Base-by-base conservation (phyloP, 2,113 vertebrate genomes). In the Oncorhynchus kisutch region DNA sequence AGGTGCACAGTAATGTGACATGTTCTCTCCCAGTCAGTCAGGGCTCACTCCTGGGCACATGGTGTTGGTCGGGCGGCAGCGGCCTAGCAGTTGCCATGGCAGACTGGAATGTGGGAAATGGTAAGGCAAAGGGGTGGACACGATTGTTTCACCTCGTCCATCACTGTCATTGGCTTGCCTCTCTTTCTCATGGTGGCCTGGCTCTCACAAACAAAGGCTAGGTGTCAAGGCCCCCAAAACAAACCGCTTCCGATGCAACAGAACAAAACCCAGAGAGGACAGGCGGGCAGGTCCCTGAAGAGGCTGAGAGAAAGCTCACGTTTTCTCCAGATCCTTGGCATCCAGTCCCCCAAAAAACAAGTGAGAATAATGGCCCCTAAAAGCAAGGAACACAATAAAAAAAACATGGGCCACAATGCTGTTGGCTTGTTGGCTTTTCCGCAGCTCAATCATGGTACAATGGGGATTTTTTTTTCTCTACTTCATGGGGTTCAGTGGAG, bases 101-200 rank as follows among this genome's bases (percentile, higher is more conserved):
- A 82, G 75, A 31, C 73, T 77, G 84, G 86, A 91, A 91, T 89
- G 88, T 88, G 84, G 78, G 86, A 91, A 89, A 82, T 45, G 70
- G 27, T 70, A n/a, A 75, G 86, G 75, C 13, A 64, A 54, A 80
- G 71, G 72, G 71, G 82, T 71, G 71, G 77, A 78, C 49, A 8
- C 25, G 82, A 90, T 86, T 87, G 83, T 88, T 84, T 89, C 80
- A 85, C 78, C 84, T 88, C 85, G 81, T 93, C 88, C 86, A 91
- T 92, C 93, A 92, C 49, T 90, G 91, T 88, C 91, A 87, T 60
- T 25, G 49, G 79, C 83, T 84, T 68, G 72, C 62, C 39, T 69
- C 76, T 86, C 79, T 27, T 77, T 82, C 84, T 89, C 87, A 81
- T 77, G 82, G 87, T 84, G 87, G 87, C 85, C 86, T 76, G 29